phyloP scores from a whole-genome alignment of 2,797 vertebrate genomes.

The Trachurus trachurus region DNA sequence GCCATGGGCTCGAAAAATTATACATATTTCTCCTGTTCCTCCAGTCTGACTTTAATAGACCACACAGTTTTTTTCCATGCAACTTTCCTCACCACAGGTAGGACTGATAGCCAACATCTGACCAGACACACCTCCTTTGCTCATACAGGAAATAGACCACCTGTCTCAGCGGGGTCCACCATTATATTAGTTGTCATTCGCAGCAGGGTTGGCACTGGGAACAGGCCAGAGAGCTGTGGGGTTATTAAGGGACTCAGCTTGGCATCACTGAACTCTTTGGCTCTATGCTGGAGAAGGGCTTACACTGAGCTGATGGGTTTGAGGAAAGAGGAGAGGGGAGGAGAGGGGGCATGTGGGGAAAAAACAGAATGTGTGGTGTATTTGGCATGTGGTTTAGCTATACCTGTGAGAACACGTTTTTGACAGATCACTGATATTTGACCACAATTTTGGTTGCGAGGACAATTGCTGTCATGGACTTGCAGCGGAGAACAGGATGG shows the following conservation, averaged over 20 bases:
- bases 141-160: conserved; percentile 59
- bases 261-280: conserved; percentile 74
- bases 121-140: conserved; percentile 45
- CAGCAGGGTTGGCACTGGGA: conserved; percentile 64
- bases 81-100: conserved; percentile 54
- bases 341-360: neutral
- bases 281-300: conserved; percentile 67
- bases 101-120: conserved; percentile 44
- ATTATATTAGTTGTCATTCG: conserved; percentile 68
- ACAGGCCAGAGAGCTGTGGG: conserved; percentile 63
- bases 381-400: conserved; percentile 12
- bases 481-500: neutral
- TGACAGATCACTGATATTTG: neutral
- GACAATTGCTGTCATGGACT: neutral
- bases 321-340: neutral
- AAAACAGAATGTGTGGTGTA: conserved; percentile 17
- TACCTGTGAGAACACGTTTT: conserved; percentile 11
- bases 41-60: conserved; percentile 4
- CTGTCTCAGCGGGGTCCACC: conserved; percentile 51
- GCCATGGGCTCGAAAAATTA: neutral
- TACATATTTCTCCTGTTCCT: conserved; percentile 10
- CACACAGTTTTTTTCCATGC: conserved; percentile 5
- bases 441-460: neutral
- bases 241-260: conserved; percentile 80
- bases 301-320: conserved; percentile 69